Conservation (phyloP, 2,888 invertebrate species). For the Mimas tiliae region DNA sequence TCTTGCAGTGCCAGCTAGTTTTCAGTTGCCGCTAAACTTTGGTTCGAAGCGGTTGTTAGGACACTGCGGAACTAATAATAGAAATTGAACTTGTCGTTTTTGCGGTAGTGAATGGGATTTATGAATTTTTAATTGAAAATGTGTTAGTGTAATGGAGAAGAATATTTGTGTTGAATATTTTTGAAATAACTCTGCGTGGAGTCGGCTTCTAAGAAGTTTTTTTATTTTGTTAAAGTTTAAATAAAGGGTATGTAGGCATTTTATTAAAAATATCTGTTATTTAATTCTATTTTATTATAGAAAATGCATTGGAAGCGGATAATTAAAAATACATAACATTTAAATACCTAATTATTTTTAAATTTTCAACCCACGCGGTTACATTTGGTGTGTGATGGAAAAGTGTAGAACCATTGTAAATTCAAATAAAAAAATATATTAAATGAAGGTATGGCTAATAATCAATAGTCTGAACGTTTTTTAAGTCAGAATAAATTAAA, state of each 20-base stretch:
- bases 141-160: background rate
- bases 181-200: background rate
- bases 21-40: constrained; percentile 11
- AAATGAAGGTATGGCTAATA: too few relatives aligned
- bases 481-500: too few relatives aligned
- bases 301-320: too few relatives aligned
- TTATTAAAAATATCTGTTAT: background rate
- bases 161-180: background rate
- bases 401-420: too few relatives aligned
- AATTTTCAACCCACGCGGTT: too few relatives aligned
- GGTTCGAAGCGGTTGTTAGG: constrained; percentile 6
- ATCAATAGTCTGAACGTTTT: too few relatives aligned
- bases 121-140: background rate
- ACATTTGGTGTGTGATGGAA: too few relatives aligned
- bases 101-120: background rate
- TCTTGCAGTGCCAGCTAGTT: too few relatives aligned
- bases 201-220: background rate
- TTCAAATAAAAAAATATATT: too few relatives aligned
- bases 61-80: background rate
- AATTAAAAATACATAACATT: too few relatives aligned
- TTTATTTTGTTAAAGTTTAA: background rate
- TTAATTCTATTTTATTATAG: too few relatives aligned
- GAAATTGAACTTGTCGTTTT: constrained; percentile 2
- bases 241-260: background rate
- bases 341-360: too few relatives aligned